phyloP scores from a whole-genome alignment of 2,888 invertebrate species.

The Zele albiditarsus region DNA sequence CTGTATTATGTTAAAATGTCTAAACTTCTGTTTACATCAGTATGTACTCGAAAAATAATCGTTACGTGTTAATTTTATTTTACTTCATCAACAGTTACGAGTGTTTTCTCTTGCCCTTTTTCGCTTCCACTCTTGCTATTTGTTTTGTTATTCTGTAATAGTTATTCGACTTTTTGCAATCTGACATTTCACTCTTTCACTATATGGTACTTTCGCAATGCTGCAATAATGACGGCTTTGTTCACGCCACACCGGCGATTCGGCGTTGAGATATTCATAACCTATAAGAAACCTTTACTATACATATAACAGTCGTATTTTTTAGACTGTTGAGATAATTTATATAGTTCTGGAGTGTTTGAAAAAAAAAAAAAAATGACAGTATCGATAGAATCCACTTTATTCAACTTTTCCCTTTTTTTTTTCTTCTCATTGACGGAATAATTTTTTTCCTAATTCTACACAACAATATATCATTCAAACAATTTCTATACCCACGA shows the following conservation, averaged over 20 bases:
- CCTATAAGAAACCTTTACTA: neutral
- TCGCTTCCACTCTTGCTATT: neutral
- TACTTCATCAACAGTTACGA: constrained; percentile 1
- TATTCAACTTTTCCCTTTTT: too few species aligned
- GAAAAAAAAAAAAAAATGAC: neutral
- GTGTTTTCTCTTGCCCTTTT: neutral
- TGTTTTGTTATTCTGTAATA: neutral
- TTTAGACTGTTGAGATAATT: neutral
- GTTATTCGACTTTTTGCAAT: constrained; percentile 9
- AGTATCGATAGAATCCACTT: neutral
- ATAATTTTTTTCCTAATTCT: too few species aligned
- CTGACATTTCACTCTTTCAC: constrained; percentile 30
- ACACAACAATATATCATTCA: too few species aligned
- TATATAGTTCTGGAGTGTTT: neutral
- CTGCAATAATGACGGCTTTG: constrained; percentile 17
- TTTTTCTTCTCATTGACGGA: too few species aligned
- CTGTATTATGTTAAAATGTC: too few species aligned
- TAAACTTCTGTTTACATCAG: too few species aligned
- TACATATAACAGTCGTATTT: neutral
- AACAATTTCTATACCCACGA: too few species aligned
- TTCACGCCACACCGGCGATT: constrained; percentile 20
- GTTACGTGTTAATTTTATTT: neutral
- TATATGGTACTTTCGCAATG: constrained; percentile 6
- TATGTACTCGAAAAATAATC: too few species aligned
- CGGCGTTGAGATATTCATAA: constrained; percentile 5